Evolutionary conservation across 2,797 vertebrate species (phyloP).

Genomic region (Taenioides sp.): DNA sequence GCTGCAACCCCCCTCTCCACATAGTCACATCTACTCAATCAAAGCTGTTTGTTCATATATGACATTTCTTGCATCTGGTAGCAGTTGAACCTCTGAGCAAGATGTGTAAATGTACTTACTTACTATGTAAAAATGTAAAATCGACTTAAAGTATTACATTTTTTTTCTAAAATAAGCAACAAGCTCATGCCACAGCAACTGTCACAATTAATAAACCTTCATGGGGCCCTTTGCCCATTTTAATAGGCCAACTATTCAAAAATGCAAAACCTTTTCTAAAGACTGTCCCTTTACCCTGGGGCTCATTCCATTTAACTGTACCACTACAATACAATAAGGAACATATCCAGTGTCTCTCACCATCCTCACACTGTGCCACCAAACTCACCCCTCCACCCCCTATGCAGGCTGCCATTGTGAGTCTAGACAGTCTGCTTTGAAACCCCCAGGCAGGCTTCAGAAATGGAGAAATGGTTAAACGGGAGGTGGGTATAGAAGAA

Average conservation of each 20-base stretch:
- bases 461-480: conserved; percentile 14
- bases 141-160: no score
- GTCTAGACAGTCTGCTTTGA: conserved; percentile 43
- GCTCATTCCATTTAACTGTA: conserved; percentile 37
- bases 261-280: conserved; percentile 51
- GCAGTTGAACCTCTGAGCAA: neutral
- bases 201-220: conserved; percentile 44
- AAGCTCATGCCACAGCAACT: neutral
- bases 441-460: conserved; percentile 37
- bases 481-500: conserved; percentile 30
- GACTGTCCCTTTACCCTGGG: conserved; percentile 31
- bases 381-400: conserved; percentile 12
- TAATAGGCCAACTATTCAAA: conserved; percentile 49
- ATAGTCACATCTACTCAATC: conserved; percentile 9
- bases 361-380: conserved; percentile 20
- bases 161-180: no score
- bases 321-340: conserved; percentile 30
- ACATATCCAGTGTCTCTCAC: conserved; percentile 26
- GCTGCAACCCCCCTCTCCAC: conserved; percentile 9
- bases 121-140: no score
- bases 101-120: neutral
- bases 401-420: conserved; percentile 44
- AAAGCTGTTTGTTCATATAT: neutral
- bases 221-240: conserved; percentile 31
- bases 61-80: neutral